Evolutionary conservation across 2,888 invertebrate genomes (phyloP), one percentile per base, ranked within the genome.

Genomic region (Xylophagus ater): DNA sequence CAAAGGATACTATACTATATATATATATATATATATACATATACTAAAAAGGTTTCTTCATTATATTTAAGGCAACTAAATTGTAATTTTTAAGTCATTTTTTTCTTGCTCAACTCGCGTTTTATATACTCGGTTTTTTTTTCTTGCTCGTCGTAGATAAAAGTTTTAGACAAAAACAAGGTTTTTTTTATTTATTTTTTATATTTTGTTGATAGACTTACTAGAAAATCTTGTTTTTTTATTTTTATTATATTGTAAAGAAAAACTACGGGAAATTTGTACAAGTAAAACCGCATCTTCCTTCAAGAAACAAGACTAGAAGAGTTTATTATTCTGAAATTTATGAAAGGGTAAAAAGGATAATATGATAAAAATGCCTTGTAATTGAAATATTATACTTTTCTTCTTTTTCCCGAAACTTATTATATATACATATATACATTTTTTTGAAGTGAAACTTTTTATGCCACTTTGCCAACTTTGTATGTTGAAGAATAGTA

Each of bases 341-440:
- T n/a, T n/a, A 15, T 24, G 37, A 24, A 31, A 23, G 21, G 31
- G n/a, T n/a, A n/a, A n/a, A n/a, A n/a, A n/a, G 24, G 31, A 31
- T 37, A 31, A 30, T 15, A 31, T 24, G 17, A 17, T 17, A 9
- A 37, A 37, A 37, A 31, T 37, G 20, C 23, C 31, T 31, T 37
- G 31, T 37, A 37, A 37, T 37, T 37, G 37, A 37, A 37, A 37
- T 37, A 37, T 31, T 37, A 37, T 37, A 18, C 12, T 31, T 8
- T 15, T 21, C 36, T 35, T 21, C 14, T 36, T 36, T 21, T 18
- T 8, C 13, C 26, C n/a, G 21, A 31, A 20, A 36, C n/a, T 29
- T 15, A 23, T 37, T 31, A 24, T 31, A 30, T 24, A 31, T 31
- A 30, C 30, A 24, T 23, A 37, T n/a, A n/a, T n/a, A 31, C 37